Conservation (phyloP, 23 tunicate species). For the Oikopleura vanhoeffeni region DNA sequence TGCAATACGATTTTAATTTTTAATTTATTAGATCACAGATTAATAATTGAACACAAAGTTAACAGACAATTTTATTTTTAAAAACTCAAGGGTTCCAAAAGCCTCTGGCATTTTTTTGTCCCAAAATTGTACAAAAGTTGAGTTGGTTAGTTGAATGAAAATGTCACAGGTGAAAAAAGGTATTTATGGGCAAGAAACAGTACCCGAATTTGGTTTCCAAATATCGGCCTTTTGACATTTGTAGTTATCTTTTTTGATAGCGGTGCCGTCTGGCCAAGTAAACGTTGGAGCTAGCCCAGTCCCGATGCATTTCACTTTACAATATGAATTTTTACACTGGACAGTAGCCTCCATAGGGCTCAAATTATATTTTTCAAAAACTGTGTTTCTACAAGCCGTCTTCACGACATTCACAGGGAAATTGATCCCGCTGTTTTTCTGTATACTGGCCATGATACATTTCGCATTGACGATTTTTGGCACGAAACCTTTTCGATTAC, state of each 20-base stretch:
- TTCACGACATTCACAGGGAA: not conserved
- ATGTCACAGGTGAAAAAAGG: too few relatives aligned
- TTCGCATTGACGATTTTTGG: not conserved
- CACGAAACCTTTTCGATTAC: not conserved
- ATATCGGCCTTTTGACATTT: not conserved
- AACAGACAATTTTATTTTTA: too few relatives aligned
- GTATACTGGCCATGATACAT: not conserved
- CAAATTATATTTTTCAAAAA: not conserved
- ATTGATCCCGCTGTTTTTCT: not conserved
- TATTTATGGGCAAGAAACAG: not conserved
- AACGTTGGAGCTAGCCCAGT: not conserved
- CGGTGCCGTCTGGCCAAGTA: not conserved
- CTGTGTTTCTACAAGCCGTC: not conserved
- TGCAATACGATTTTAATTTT: too few relatives aligned
- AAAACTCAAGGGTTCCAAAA: too few relatives aligned
- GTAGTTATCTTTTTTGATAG: not conserved
- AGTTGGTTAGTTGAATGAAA: too few relatives aligned
- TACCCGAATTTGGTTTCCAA: slow-evolving; percentile 1
- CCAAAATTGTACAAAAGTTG: too few relatives aligned
- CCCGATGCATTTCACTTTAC: not conserved
- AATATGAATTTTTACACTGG: not conserved
- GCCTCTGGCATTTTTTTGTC: too few relatives aligned
- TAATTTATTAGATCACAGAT: too few relatives aligned
- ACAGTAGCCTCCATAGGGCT: not conserved
- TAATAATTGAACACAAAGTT: too few relatives aligned